Base-by-base conservation (phyloP, 2,113 vertebrate species). In the Thamnophis sirtalis region DNA sequence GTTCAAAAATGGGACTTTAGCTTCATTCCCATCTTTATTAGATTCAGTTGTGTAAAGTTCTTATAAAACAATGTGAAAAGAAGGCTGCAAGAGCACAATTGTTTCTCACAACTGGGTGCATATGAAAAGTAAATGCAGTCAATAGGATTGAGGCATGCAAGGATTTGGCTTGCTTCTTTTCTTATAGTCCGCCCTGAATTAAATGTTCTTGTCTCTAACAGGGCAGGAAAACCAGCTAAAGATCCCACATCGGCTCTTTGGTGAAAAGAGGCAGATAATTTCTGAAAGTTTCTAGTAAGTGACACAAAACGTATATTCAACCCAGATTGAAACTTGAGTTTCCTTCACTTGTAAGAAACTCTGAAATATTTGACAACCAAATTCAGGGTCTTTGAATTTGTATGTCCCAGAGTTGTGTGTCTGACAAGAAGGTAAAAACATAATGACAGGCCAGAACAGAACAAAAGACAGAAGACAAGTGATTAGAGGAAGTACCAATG, bases 401-500 rank as follows among this genome's bases (percentile, higher is more conserved):
- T 73, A 68, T 84, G 73, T 86, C 89, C 33, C 4, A 68, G 49
- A 91, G 91, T 0, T 60, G 92, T 43, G 0, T 28, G 90, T 91
- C 63, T 63, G 93, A 92, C 85, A 89, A 33, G 85, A 1, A 55
- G 48, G 80, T 54, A 80, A 91, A 55, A 56, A 33, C 28, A 86
- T 84, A 56, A 88, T 50, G 88, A 63, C 8, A 60, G 48, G 19
- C 49, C 54, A 0, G 0, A 2, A 17, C 84, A 90, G 54, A 2
- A 0, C 0, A 54, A 94, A 88, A 88, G 54, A 89, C 89, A 91
- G 87, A 58, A 93, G 89, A 87, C 10, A 92, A 92, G 22, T 48
- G 92, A 94, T 88, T 22, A 91, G 91, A 13, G 15, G 88, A 58
- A 0, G 3, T 50, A 93, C 87, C 93, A 93, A n/a, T 92, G 89